Evolutionary conservation across 2,113 vertebrate genomes (phyloP), one percentile per base, ranked within the genome.

Genomic region (Amblyopsis rosae): DNA sequence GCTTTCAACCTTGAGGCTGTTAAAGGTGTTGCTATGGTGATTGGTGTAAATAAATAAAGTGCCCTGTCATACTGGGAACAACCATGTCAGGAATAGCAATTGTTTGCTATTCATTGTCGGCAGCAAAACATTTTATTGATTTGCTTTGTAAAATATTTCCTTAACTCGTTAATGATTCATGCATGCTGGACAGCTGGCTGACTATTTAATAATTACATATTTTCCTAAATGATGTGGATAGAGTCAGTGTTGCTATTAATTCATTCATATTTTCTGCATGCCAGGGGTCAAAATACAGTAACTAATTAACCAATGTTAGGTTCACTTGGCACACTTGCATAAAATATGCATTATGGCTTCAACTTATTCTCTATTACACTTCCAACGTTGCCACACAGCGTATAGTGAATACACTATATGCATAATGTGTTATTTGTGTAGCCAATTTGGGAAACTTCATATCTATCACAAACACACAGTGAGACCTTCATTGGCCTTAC

Each of bases 41-140:
- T 41, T 48, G 19, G 56, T 49, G 33, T 61, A 32, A 19, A 17
- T 62, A 76, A 56, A 59, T 47, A 61, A 15, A 60, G 13, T 47
- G 50, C 59, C 60, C 17, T 57, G 12, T 3, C 8, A 32, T 16
- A 17, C 33, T 48, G 9, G 47, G 62, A 15, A 48, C 16, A 1
- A 3, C 17, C 9, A 56, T 9, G 13, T 15, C 49, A 2, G 35
- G 5, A 41, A 41, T 41, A 8, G 35, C 35, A 41, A 41, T 41
- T 2, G 7, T 41, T 41, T 41, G 35, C 35, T 5, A 41, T 41
- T 41, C 7, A 5, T 8, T 41, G 6, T 41, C 35, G 7, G 35
- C 5, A 41, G 35, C 7, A 41, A 41, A 41, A 41, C 35, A 41
- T 41, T 5, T 41, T 41, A 41, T 6, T 41, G 35, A 41, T 41